phyloP scores from a whole-genome alignment of 2,113 vertebrate species.

The Psammodynastes pulverulentus region DNA sequence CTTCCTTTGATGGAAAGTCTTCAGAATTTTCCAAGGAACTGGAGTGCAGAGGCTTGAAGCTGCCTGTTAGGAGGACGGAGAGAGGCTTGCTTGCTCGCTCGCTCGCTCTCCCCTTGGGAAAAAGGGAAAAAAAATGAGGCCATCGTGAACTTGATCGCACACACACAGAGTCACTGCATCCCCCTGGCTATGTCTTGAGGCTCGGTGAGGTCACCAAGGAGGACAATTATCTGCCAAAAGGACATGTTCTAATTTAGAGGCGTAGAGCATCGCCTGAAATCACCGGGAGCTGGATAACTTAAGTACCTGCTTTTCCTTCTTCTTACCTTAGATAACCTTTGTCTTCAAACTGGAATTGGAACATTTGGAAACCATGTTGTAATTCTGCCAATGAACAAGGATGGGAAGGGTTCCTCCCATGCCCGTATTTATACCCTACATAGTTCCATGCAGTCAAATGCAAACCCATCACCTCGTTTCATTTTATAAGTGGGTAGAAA shows the following conservation, averaged over 20 bases:
- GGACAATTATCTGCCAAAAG: neutral
- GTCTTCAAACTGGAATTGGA: neutral
- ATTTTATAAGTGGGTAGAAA: neutral
- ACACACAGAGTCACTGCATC: neutral
- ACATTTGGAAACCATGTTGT: neutral
- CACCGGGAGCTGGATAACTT: neutral
- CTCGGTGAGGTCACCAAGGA: neutral
- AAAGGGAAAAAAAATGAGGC: neutral
- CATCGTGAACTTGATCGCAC: neutral
- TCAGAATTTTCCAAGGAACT: slow-evolving; percentile 3
- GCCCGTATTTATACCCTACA: neutral
- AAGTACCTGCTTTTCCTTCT: neutral
- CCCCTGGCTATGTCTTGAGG: neutral
- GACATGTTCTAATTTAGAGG: neutral
- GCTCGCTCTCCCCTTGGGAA: neutral
- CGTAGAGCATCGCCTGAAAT: neutral
- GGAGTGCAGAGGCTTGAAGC: neutral
- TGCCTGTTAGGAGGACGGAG: neutral
- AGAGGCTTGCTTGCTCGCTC: neutral
- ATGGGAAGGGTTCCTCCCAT: neutral
- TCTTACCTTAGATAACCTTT: neutral
- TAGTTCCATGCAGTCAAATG: neutral
- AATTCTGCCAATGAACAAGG: neutral
- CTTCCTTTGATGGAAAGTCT: slow-evolving; percentile 57
- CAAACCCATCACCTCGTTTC: neutral